Base-by-base conservation (phyloP, 2,888 invertebrate genomes). In the Spilosoma lubricipeda region DNA sequence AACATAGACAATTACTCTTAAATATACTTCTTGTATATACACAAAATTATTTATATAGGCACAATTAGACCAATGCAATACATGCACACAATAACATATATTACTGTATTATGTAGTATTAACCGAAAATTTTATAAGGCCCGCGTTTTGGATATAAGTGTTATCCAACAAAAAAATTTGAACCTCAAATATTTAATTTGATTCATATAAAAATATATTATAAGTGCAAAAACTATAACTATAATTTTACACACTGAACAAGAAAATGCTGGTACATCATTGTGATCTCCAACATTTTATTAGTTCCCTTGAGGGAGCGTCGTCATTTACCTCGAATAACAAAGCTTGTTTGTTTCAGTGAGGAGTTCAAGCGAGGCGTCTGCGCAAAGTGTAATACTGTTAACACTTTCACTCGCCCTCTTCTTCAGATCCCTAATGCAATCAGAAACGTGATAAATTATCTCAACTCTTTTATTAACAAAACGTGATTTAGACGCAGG, bases 371-470 rank as follows among this genome's bases (percentile, higher is more conserved):
- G 90, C 86, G 89, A 86, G 80, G 89, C 87, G 85, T 85, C 91
- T 82, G 88, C 90, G 87, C 87, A 91, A 87, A 93, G 89, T 89
- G 88, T 93, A 92, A 92, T 89, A 81, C 86, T 94, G 90, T 93
- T 95, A 93, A 91, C 91, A 91, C 90, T 94, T 91, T 90, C 92
- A 78, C 88, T 94, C 83, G 87, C 88, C 83, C 87, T 90, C 86
- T 88, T 90, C 86, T 86, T 92, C 83, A 88, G 88, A 88, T 88
- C 90, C 84, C 84, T 93, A 89, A 91, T 90, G 85, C 90, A 91
- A 92, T 92, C 91, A 90, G 90, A 90, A 90, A 94, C 95, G 94
- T 95, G 95, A 95, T 95, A 92, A 94, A 95, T 93, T 93, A 92
- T 92, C 89, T 86, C 85, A 85, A 86, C 87, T 89, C 88, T 90